Percentiles rank a stretch among this genome's conserved stretches.
These are phyloP conservation scores for Aulostomus chinensis DNA, from an alignment of 2,797 vertebrate genomes.

Conservation along the genomic window DNA sequence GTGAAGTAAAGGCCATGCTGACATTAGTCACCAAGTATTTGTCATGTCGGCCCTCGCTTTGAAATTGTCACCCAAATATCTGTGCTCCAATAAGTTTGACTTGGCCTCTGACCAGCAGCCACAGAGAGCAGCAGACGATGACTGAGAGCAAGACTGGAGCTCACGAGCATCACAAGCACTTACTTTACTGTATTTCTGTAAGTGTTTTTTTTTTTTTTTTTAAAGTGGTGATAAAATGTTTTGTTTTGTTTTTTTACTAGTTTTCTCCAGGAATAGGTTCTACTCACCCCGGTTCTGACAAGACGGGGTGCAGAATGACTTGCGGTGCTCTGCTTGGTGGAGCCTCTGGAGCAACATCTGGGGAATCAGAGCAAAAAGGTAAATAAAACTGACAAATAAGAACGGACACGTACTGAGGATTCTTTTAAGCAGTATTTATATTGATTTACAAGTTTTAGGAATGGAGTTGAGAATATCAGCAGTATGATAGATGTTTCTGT, in stretches of 20 bases:
- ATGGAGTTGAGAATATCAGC: too few species aligned
- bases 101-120: conserved; percentile 51
- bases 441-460: too few species aligned
- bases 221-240: neutral
- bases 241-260: neutral
- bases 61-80: conserved; percentile 73
- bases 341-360: conserved; percentile 94
- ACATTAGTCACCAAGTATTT: conserved; percentile 60
- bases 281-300: conserved; percentile 92
- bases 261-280: neutral
- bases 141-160: conserved; percentile 9
- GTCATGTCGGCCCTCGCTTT: conserved; percentile 55
- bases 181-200: neutral
- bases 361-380: conserved; percentile 27
- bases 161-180: conserved; percentile 9
- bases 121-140: conserved; percentile 6
- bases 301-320: conserved; percentile 95
- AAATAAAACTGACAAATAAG: conserved; percentile 5
- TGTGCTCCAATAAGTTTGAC: conserved; percentile 75
- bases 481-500: too few species aligned
- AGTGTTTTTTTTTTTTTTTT: neutral
- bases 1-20: conserved; percentile 73
- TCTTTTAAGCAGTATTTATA: too few species aligned
- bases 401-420: too few species aligned
- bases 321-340: conserved; percentile 90